These are phyloP conservation scores for Microtus oregoni DNA, from an alignment of 2,113 vertebrate species.

Conservation along the genomic window DNA sequence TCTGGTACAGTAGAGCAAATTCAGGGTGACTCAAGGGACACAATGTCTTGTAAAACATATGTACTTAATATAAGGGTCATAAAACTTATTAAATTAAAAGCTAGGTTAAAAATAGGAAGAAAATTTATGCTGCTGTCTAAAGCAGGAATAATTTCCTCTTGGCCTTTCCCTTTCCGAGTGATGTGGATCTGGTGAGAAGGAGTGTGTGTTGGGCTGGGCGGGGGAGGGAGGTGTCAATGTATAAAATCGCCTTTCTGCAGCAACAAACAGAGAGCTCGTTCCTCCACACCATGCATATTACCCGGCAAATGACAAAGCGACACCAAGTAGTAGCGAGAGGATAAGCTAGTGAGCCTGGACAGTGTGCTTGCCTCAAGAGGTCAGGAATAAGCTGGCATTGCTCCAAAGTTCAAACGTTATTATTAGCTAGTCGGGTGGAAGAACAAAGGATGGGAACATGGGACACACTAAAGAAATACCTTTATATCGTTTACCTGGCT, in stretches of 20 bases:
- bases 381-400: slow-evolving; percentile 25
- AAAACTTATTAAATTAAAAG: slow-evolving; percentile 99
- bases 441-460: background rate
- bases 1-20: slow-evolving; percentile 88
- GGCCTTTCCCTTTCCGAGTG: slow-evolving; percentile 87
- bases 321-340: slow-evolving; percentile 34
- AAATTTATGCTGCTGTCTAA: slow-evolving; percentile 96
- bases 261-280: slow-evolving; percentile 71
- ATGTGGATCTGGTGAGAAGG: slow-evolving; percentile 78
- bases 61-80: slow-evolving; percentile 97
- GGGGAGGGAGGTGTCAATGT: slow-evolving; percentile 51
- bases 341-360: background rate
- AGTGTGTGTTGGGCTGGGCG: background rate
- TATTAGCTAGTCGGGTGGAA: slow-evolving; percentile 20
- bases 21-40: slow-evolving; percentile 96
- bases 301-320: slow-evolving; percentile 61
- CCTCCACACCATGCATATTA: background rate
- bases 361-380: background rate
- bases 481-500: background rate
- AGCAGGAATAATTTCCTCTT: slow-evolving; percentile 92
- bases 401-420: background rate
- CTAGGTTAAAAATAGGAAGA: slow-evolving; percentile 97
- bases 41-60: slow-evolving; percentile 98
- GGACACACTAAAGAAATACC: background rate
- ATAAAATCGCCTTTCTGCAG: slow-evolving; percentile 81